A percentile compares a stretch with the other conserved stretches of the same genome.
Evolutionary conservation across 2,888 invertebrate genomes (phyloP).

Genomic region (Acrocyrtus sp.): DNA sequence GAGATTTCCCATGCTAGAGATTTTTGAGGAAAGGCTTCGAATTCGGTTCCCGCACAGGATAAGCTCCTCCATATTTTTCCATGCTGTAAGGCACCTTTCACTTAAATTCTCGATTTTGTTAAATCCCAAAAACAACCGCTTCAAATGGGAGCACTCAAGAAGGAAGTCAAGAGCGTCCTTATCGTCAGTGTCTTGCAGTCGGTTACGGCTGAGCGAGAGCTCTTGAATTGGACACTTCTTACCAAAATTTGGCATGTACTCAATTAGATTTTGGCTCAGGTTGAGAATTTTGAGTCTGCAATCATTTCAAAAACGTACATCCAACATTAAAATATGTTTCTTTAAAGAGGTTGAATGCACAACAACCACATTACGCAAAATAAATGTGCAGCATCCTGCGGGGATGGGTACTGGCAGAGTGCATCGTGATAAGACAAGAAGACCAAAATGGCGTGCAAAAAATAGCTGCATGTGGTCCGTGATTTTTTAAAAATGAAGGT

Average conservation of each 20-base stretch:
- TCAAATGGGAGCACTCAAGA: slow-evolving; percentile 56
- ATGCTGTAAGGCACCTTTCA: slow-evolving; percentile 73
- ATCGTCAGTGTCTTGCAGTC: slow-evolving; percentile 61
- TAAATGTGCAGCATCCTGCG: too few species aligned
- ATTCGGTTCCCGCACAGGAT: slow-evolving; percentile 85
- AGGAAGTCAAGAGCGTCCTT: slow-evolving; percentile 62
- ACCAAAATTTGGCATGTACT: slow-evolving; percentile 61
- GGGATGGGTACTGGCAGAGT: too few species aligned
- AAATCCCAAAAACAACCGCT: slow-evolving; percentile 60
- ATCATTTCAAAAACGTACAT: too few species aligned
- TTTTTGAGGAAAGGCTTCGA: slow-evolving; percentile 78
- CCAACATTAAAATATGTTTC: too few species aligned
- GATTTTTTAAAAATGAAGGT: too few species aligned
- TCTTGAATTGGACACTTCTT: slow-evolving; percentile 61
- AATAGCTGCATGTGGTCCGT: too few species aligned
- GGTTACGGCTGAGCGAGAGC: slow-evolving; percentile 60
- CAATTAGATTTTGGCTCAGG: slow-evolving; percentile 76
- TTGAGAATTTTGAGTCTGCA: slow-evolving; percentile 76
- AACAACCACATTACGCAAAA: too few species aligned
- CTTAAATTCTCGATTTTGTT: slow-evolving; percentile 62
- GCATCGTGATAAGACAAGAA: too few species aligned
- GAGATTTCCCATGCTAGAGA: slow-evolving; percentile 77
- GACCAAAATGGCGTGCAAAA: too few species aligned
- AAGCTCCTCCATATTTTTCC: slow-evolving; percentile 84
- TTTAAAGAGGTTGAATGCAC: too few species aligned